Evolutionary conservation across 1,140 invertebrate species (phyloP), one percentile per base, ranked within the genome.

Genomic region (Hermatobates lingyangjiaoensis): DNA sequence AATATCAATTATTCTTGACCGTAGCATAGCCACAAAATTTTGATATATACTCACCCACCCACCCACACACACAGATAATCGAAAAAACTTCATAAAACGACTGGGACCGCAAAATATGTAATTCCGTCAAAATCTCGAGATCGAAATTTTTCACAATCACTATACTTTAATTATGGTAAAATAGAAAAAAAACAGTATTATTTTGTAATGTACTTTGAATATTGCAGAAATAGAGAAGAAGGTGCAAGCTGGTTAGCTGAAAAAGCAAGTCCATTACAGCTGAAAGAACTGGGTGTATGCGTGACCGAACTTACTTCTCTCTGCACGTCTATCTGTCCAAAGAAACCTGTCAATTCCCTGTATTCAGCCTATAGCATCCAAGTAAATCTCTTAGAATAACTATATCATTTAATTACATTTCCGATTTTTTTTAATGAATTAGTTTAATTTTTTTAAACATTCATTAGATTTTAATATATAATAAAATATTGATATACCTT

Each of bases 311-410:
- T 94, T 63, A 81, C 79, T 48, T 27, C 51, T 18, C 48, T 51
- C 18, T 58, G 57, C 46, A 51, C 55, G 21, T 34, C 15, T 15
- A 48, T 58, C 2, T 57, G 57, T 56, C 54, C 59, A 7, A 49
- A 56, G 18, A 39, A 45, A 10, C 34, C 46, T 38, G 28, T 53
- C 34, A 52, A 51, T 34, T 54, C 83, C 25, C 69, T 95, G 42
- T 75, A 82, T 61, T 76, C 84, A 46, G 84, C 85, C 45, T 76
- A 94, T 52, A 87, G 88, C 68, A 84, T 82, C 54, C 74, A 76
- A 64, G 72, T 74, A 56, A 45, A 52, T 50, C 48, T 39, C 10
- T 54, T 18, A 48, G 20, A 23, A 30, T 27, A 47, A 52, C 52
- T 54, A 15, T 51, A 28, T 45, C 56, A 10, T 45, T 18, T 12